Percentiles rank a stretch among this genome's conserved stretches.
These are phyloP conservation scores for Lithosia quadra DNA, from an alignment of 2,888 invertebrate genomes.

Conservation along the genomic window DNA sequence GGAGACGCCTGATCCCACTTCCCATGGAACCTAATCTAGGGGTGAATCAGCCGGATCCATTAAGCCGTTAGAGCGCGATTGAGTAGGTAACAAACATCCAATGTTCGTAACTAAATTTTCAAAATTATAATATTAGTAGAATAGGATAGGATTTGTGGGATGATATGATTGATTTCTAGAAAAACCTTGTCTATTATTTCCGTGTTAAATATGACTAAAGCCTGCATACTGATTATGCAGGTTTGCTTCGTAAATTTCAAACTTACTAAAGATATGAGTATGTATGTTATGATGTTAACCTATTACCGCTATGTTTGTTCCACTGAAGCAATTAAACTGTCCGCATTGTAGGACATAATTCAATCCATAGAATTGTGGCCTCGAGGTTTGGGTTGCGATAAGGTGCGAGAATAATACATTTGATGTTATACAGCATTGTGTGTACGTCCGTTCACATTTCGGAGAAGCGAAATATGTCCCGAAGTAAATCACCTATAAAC, in stretches of 20 bases:
- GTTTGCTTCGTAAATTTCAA: not conserved
- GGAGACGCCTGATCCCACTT: no score
- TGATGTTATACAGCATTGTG: not conserved
- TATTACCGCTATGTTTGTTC: not conserved
- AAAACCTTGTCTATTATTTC: no score
- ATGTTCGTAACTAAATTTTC: no score
- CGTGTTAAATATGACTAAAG: no score
- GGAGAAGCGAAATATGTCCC: not conserved
- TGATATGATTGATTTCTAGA: no score
- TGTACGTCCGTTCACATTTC: not conserved
- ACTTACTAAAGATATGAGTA: not conserved
- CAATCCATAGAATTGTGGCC: not conserved
- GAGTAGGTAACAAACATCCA: no score
- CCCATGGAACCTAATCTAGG: no score
- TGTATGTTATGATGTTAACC: not conserved
- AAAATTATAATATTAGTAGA: no score
- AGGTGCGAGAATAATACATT: not conserved
- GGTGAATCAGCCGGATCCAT: no score
- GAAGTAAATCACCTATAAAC: not conserved
- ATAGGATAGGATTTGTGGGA: no score
- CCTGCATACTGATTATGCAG: no score
- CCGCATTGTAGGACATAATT: not conserved
- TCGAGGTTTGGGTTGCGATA: not conserved
- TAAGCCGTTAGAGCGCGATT: no score
- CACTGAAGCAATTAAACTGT: conserved; percentile 10